Conservation (phyloP, 2,113 vertebrate genomes). For the Onychostoma macrolepis region DNA sequence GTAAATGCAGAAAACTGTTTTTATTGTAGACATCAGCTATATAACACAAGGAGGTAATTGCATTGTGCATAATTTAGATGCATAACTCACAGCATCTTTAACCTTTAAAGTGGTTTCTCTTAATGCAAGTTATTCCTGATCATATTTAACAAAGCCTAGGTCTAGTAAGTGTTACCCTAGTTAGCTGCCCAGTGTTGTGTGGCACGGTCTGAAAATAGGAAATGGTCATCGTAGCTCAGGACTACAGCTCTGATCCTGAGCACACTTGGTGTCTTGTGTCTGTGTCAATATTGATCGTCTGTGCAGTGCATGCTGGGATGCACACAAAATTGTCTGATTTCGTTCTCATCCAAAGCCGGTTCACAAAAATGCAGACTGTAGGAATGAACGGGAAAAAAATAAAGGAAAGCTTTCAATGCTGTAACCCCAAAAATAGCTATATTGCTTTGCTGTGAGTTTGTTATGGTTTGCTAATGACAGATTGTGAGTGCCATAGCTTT, state of each 20-base stretch:
- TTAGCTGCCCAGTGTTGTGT: neutral
- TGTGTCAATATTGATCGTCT: slow-evolving; percentile 50
- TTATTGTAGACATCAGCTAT: neutral
- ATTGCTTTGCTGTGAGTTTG: slow-evolving; percentile 20
- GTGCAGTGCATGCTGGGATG: slow-evolving; percentile 20
- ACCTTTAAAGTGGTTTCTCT: too few relatives aligned
- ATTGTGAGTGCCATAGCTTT: slow-evolving; percentile 3
- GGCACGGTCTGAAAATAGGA: neutral
- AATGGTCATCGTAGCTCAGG: neutral
- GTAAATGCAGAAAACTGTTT: neutral
- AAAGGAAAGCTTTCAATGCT: neutral
- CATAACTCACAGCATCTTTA: neutral
- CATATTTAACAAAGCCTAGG: neutral
- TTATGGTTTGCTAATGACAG: slow-evolving; percentile 53
- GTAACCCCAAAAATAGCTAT: neutral
- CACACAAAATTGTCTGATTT: neutral
- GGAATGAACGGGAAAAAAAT: neutral
- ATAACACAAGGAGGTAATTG: neutral
- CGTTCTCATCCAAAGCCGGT: neutral
- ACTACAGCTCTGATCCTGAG: slow-evolving; percentile 19
- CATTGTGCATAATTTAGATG: neutral
- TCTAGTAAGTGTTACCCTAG: neutral
- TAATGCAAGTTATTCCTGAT: too few relatives aligned
- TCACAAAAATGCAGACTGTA: slow-evolving; percentile 3
- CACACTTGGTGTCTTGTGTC: slow-evolving; percentile 19